Base-by-base conservation (phyloP, 2,797 vertebrate genomes). In the Gadopsis bispinosus region DNA sequence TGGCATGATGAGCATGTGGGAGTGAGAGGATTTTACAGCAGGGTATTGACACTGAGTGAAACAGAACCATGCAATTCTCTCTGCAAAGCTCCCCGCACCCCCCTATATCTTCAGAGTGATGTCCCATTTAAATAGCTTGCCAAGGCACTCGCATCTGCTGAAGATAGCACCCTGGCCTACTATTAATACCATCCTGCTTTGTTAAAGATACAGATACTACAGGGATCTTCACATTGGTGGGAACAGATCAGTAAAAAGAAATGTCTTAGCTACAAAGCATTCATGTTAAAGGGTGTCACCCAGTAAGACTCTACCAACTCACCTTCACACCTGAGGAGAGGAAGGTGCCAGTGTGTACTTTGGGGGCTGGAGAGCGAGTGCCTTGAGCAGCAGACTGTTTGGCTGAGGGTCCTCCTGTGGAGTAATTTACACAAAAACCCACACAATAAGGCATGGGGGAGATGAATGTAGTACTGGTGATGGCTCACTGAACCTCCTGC, bases 271-370 rank as follows among this genome's bases (percentile, higher is more conserved):
- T 71, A 22, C 62, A 35, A 10, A 39, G 14, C 69, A 56, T 39
- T 65, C 13, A 26, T 8, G 19, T 67, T 29, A 22, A 71, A 69
- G 14, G 5, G 26, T 20, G 41, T 70, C 76, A 83, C 7, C 7
- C 17, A 14, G 45, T 56, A 54, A 72, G 5, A 62, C 12, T 43
- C 47, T 8, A 26, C 10, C 1, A 14, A 58, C 79, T 97, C 95
- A 99, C 98, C 97, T 99, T 99, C 81, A 99, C 94, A 74, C 96
- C 87, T 35, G 97, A 97, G 6, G 97, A 96, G 78, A 98, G 95
- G 89, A 99, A 97, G 90, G 95, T 96, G 89, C 96, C 96, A 19
- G 96, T 95, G 61, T 99, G 98, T 87, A 97, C 95, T 95, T 99
- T 99, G 62, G 97, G 97, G 39, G 97, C 93, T 14, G 98, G 98